Conservation (phyloP, 2,797 vertebrate species). For the Sciaenops ocellatus region DNA sequence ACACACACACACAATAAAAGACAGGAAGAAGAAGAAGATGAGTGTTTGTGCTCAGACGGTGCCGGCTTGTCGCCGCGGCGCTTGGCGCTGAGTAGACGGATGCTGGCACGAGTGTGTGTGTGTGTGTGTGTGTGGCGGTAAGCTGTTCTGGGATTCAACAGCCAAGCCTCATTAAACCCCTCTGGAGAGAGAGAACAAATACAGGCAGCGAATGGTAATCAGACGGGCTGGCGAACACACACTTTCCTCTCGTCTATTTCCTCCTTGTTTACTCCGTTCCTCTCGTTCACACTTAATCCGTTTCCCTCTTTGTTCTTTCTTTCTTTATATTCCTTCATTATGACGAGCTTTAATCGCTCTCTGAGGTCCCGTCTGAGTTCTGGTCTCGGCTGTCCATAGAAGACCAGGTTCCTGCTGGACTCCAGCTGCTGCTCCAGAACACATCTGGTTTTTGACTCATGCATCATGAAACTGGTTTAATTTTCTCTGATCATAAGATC, state of each 20-base stretch:
- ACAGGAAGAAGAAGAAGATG: slow-evolving; percentile 61
- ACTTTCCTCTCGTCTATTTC: slow-evolving; percentile 4
- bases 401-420: background rate
- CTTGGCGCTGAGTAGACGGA: slow-evolving; percentile 67
- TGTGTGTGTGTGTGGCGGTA: slow-evolving; percentile 50
- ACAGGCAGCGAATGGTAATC: slow-evolving; percentile 65
- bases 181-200: slow-evolving; percentile 67
- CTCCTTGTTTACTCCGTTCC: slow-evolving; percentile 18
- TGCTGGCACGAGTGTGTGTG: slow-evolving; percentile 57
- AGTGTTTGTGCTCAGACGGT: slow-evolving; percentile 76
- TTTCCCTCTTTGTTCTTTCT: slow-evolving; percentile 4
- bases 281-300: slow-evolving; percentile 7
- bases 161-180: slow-evolving; percentile 79
- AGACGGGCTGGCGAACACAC: slow-evolving; percentile 40
- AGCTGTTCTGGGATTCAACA: slow-evolving; percentile 75
- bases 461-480: background rate
- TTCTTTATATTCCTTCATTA: background rate
- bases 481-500: too few relatives aligned
- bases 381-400: too few relatives aligned
- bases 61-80: slow-evolving; percentile 61
- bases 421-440: background rate
- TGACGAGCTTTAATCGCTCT: too few relatives aligned
- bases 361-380: too few relatives aligned
- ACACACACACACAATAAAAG: slow-evolving; percentile 45
- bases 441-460: too few relatives aligned